phyloP scores from a whole-genome alignment of 2,797 vertebrate species.

The Phrynocephalus forsythii region DNA sequence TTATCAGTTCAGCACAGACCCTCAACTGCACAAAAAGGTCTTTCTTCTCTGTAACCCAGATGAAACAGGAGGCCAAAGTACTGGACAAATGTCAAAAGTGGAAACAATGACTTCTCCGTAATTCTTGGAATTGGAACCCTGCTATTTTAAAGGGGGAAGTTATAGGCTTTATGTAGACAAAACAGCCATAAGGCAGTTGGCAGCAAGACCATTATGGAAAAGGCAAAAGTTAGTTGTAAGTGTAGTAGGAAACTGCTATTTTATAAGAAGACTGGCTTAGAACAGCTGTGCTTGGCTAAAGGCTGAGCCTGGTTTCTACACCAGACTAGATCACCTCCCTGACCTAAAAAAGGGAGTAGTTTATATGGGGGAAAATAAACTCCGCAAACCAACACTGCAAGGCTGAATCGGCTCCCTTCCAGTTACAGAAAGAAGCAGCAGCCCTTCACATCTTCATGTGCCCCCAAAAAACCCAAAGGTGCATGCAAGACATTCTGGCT shows the following conservation, averaged over 20 bases:
- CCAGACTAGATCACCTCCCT: background rate
- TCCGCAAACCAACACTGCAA: background rate
- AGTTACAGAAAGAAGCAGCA: constrained; percentile 3
- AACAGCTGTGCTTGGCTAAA: constrained; percentile 31
- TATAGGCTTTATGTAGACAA: background rate
- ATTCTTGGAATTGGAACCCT: background rate
- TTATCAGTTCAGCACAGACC: rapidly evolving
- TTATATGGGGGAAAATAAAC: constrained; percentile 17
- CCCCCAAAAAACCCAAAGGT: background rate
- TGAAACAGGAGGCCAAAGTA: background rate
- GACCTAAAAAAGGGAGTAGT: background rate
- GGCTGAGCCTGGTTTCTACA: constrained; percentile 5
- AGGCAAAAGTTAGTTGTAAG: constrained; percentile 19
- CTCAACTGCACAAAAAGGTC: constrained; percentile 5
- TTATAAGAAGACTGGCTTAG: constrained; percentile 44
- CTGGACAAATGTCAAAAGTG: background rate
- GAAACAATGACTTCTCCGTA: background rate
- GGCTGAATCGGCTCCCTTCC: background rate
- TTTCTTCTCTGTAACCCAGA: background rate
- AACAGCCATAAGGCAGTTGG: background rate
- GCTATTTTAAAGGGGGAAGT: background rate
- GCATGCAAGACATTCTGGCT: constrained; percentile 7
- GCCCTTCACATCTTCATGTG: background rate
- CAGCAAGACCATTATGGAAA: background rate
- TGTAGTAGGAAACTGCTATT: constrained; percentile 32